Evolutionary conservation across 2,888 invertebrate species (phyloP).

Genomic region (Parthenolecanium corni): DNA sequence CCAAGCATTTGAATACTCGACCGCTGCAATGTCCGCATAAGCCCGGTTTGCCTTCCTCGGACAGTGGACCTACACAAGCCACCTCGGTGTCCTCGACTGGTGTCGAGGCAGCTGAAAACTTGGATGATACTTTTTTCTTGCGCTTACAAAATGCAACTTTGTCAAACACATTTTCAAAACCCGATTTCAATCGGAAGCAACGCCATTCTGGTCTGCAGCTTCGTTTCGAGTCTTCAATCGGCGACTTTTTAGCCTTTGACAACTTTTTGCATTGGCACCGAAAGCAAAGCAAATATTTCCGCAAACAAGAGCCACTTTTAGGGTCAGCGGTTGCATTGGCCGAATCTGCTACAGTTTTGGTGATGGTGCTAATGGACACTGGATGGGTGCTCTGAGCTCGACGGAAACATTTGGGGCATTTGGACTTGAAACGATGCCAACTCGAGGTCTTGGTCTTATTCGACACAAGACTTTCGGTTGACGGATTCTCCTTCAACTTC

Average conservation of each 20-base stretch:
- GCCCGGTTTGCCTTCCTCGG: neutral
- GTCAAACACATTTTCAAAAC: constrained; percentile 2
- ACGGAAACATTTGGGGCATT: constrained; percentile 1
- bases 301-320: neutral
- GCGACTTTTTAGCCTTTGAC: neutral
- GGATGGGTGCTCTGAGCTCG: neutral
- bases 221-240: neutral
- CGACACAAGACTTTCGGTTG: neutral
- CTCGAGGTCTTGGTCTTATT: neutral
- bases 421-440: constrained; percentile 1
- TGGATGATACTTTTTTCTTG: neutral
- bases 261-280: constrained; percentile 10
- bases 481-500: neutral
- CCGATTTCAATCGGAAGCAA: constrained; percentile 6
- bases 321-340: neutral
- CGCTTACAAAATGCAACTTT: neutral
- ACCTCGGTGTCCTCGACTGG: constrained; percentile 6
- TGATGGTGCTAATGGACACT: constrained; percentile 7
- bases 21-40: neutral
- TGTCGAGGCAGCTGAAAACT: neutral
- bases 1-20: constrained; percentile 1
- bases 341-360: neutral
- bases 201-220: neutral
- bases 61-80: neutral
- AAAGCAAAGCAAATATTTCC: constrained; percentile 10